A percentile compares a stretch with the other conserved stretches of the same genome.
These are phyloP conservation scores for Andrena chrysosceles DNA, from an alignment of 2,888 invertebrate species.

Conservation along the genomic window DNA sequence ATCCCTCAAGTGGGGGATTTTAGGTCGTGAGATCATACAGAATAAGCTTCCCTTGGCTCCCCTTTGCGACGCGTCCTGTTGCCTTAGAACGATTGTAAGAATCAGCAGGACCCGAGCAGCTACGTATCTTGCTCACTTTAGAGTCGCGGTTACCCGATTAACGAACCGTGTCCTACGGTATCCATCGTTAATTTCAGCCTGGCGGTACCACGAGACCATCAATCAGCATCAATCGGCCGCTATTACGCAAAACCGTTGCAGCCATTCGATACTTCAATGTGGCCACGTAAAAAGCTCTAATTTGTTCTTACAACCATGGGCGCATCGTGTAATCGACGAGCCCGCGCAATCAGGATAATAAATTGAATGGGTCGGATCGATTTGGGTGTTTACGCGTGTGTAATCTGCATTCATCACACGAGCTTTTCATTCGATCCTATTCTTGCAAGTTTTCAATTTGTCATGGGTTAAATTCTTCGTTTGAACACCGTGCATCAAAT, in stretches of 20 bases:
- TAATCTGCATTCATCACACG: too few relatives aligned
- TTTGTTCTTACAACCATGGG: conserved; percentile 14
- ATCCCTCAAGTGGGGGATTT: too few relatives aligned
- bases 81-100: conserved; percentile 22
- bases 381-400: too few relatives aligned
- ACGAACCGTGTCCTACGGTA: conserved; percentile 60
- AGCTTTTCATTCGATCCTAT: neutral
- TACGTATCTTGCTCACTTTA: conserved; percentile 28
- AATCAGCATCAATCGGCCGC: conserved; percentile 51
- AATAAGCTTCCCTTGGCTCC: too few relatives aligned
- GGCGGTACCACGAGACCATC: conserved; percentile 42
- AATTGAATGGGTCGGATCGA: neutral
- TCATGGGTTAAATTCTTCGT: neutral
- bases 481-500: too few relatives aligned
- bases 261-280: conserved; percentile 2
- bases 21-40: too few relatives aligned
- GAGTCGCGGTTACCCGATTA: conserved; percentile 48
- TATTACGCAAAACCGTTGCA: conserved; percentile 35
- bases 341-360: neutral
- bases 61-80: too few relatives aligned
- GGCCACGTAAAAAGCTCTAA: conserved; percentile 8
- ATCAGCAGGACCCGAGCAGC: conserved; percentile 17
- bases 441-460: neutral
- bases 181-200: conserved; percentile 55
- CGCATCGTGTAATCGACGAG: neutral